Base-by-base conservation (phyloP, 2,888 invertebrate genomes). In the Rhagophthalmus giganteus region DNA sequence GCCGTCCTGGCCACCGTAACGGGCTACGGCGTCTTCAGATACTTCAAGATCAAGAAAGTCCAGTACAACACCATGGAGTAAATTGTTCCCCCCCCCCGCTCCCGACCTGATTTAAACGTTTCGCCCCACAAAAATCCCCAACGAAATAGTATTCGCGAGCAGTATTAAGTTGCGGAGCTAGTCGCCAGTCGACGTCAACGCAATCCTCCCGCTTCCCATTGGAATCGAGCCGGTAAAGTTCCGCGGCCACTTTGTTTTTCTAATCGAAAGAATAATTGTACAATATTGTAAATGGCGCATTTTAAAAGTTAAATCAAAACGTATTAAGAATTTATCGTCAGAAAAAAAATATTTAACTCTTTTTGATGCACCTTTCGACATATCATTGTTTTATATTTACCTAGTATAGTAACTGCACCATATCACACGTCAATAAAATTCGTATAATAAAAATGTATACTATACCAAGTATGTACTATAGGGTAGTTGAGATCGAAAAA, bases 51-150 rank as follows among this genome's bases (percentile, higher is more conserved):
- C 34, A 92, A 92, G 77, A 92, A 92, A 74, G 90, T 93, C 1
- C 90, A 93, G 68, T 94, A 94, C 69, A 91, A 91, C 69, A 90
- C 90, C 7, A 93, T 94, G 92, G 90, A 92, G 75, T 91, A 84
- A 77, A 37, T 37, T 26, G 26, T 8, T 24, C 2, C 5, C n/a
- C 4, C 10, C 24, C 9, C n/a, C 10, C 24, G 5, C n/a, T n/a
- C 3, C 32, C 32, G 13, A 32, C 7, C 7, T 30, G 7, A 30
- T 20, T 20, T 20, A 12, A 2, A 30, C 12, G 11, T 10, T 10
- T 30, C 7, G 9, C 3, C 7, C 9, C 7, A 30, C 11, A 10
- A 7, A n/a, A 27, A 27, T 27, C 10, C 10, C 24, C 7, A 5
- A 24, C 5, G 7, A 24, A 24, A 24, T 6, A 24, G 7, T 24